Conservation (phyloP, 2,113 vertebrate species). For the Amblyornis subalaris region DNA sequence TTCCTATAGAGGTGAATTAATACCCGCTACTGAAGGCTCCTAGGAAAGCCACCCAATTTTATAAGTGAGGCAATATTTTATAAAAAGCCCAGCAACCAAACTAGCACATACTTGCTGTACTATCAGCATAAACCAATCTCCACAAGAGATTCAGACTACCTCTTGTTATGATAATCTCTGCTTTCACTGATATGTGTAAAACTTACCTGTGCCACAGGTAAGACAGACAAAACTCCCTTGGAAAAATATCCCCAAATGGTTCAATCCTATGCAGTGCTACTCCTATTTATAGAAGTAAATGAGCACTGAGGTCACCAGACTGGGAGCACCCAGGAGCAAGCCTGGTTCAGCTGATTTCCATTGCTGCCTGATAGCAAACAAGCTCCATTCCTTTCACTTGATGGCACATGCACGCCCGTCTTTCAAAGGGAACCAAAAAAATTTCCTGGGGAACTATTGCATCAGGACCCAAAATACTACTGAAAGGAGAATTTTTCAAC, state of each 20-base stretch:
- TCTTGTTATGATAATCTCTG: background rate
- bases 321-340: background rate
- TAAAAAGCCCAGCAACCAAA: background rate
- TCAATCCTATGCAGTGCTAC: fast-evolving
- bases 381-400: background rate
- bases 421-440: background rate
- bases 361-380: background rate
- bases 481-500: background rate
- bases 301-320: background rate
- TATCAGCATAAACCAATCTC: background rate
- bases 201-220: background rate
- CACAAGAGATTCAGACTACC: background rate
- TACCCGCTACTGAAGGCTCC: fast-evolving
- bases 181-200: background rate
- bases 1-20: background rate
- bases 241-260: fast-evolving
- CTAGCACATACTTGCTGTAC: background rate
- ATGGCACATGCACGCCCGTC: background rate
- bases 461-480: background rate
- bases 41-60: background rate
- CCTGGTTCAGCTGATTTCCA: background rate
- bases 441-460: background rate
- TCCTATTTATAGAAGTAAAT: background rate
- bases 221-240: fast-evolving
- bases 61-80: background rate